Evolutionary conservation across 2,888 invertebrate genomes (phyloP), one percentile per base, ranked within the genome.

Genomic region (Pristionchus fissidentatus): DNA sequence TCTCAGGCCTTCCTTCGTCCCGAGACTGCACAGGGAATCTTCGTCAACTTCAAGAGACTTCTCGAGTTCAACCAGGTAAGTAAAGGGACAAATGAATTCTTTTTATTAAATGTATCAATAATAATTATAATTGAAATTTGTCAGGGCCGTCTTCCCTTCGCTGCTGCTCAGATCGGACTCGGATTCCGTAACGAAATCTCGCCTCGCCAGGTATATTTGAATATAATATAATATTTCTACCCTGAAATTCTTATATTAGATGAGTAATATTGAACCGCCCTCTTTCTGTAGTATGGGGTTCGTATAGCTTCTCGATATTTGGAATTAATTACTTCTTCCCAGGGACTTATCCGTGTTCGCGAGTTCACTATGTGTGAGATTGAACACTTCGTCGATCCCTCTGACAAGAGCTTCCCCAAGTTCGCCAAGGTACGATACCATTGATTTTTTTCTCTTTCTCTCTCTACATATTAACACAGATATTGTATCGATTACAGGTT

Each of bases 171-270:
- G 94, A 98, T 99, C 91, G 99, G 99, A 87, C 96, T 96, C 93
- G 96, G 99, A 0, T 99, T 99, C 93, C 95, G 99, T 89, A 99
- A 99, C 94, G 99, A 99, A 94, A 99, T 99, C 90, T 99, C 99
- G 0, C 99, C 99, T 1, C 94, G 99, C 85, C 80, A 80, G 80
- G 80, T 80, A n/a, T n/a, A n/a, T n/a, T n/a, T n/a, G n/a, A 49
- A 49, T n/a, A n/a, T n/a, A n/a, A n/a, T n/a, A n/a, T n/a, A n/a
- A n/a, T n/a, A n/a, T n/a, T n/a, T n/a, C n/a, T n/a, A n/a, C n/a
- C n/a, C n/a, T n/a, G n/a, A n/a, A n/a, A n/a, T n/a, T n/a, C n/a
- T n/a, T n/a, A n/a, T n/a, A n/a, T 97, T 97, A 87, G 5, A 46
- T 78, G 19, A 22, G 15, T 19, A 15, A 22, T 80, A 8, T 7